Evolutionary conservation across 2,113 vertebrate genomes (phyloP).

Genomic region (Piprites chloris): DNA sequence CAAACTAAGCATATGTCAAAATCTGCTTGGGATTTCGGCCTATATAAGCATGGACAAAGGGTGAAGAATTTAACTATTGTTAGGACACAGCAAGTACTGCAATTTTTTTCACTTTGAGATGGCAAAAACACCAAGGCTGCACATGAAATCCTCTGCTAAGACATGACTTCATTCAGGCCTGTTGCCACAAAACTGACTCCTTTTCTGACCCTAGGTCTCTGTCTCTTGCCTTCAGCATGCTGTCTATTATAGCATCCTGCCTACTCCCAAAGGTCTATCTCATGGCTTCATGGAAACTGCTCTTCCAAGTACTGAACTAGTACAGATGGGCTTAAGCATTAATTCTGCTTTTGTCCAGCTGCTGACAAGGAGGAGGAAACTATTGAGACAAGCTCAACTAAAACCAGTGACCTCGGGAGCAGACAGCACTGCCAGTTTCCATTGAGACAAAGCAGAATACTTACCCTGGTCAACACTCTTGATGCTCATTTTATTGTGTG

Average conservation of each 20-base stretch:
- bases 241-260: slow-evolving; percentile 9
- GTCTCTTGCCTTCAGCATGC: background rate
- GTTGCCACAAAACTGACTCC: slow-evolving; percentile 6
- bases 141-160: background rate
- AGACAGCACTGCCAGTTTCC: background rate
- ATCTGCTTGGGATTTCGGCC: background rate
- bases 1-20: background rate
- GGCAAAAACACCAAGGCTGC: background rate
- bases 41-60: background rate
- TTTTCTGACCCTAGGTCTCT: slow-evolving; percentile 12
- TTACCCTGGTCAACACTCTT: background rate
- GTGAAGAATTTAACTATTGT: background rate
- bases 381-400: slow-evolving; percentile 4
- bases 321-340: slow-evolving; percentile 23
- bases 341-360: slow-evolving; percentile 44
- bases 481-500: background rate
- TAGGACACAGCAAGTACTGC: background rate
- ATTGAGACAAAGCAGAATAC: slow-evolving; percentile 1
- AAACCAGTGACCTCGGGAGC: slow-evolving; percentile 4
- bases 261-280: slow-evolving; percentile 8
- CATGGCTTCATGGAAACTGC: slow-evolving; percentile 28
- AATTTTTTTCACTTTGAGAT: background rate
- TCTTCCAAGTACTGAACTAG: background rate
- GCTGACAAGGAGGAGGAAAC: slow-evolving; percentile 24
- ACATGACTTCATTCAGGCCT: slow-evolving; percentile 31